Base-by-base conservation (phyloP, 2,113 vertebrate species). In the Seriola dumerili region DNA sequence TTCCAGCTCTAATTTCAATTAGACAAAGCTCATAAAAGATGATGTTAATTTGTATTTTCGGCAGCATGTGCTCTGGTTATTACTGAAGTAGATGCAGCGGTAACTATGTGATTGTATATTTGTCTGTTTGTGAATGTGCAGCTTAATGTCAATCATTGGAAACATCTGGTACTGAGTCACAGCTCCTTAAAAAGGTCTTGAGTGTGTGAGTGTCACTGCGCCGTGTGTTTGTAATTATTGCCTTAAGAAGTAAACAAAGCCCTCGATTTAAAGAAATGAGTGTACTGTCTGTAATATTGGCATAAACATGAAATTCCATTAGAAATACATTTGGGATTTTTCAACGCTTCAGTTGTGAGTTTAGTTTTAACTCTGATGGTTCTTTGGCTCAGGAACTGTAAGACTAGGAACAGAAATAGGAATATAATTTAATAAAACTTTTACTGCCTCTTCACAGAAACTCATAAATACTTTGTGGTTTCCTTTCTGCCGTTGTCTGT, bases 141-240 rank as follows among this genome's bases (percentile, higher is more conserved):
- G 14, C 25, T 68, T 67, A 34, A 46, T 66, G 36, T 44, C 29
- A 29, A 5, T 69, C 14, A 38, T n/a, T 50, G 40, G 36, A 48
- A 61, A 78, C 65, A 62, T 70, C 66, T 70, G 42, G n/a, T 16
- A 5, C 9, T 16, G 46, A 54, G 48, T 66, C 61, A 55, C 9
- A 12, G 3, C 36, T 66, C 21, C 13, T 65, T n/a, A 16, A 65
- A 55, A 29, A 10, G 29, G 36, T 32, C 42, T 50, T 44, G 4
- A 46, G 14, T 67, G 50, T 66, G 38, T 46, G 32, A 54, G 75
- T 13, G 57, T 58, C 5, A n/a, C 50, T 8, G 23, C 9, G 3
- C 17, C 21, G 40, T 12, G 42, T 48, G 36, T 32, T 44, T 48
- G 63, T 11, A 57, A 23, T 42, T 34, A 66, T 8, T 29, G 16